Base-by-base conservation (phyloP, 2,888 invertebrate genomes). In the Sceliomorpha sp. region DNA sequence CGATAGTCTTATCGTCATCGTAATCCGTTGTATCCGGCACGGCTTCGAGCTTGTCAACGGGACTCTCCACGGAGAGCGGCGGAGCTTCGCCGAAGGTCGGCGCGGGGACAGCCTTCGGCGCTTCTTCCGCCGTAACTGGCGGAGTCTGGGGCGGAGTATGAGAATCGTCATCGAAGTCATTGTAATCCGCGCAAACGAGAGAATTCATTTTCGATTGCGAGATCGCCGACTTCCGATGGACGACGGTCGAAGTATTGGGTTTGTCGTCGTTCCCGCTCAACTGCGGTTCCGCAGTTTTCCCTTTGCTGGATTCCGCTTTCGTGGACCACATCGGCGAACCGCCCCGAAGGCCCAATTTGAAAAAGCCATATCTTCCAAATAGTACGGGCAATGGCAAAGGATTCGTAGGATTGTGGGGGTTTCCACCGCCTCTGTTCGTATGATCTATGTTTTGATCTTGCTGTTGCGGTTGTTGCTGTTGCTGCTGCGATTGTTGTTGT, bases 281-380 rank as follows among this genome's bases (percentile, higher is more conserved):
- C 83, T 89, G 74, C 74, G 90, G 75, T 83, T 88, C 82, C 0
- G 80, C 77, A 0, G 82, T 84, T 56, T 88, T 88, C 0, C 85
- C 83, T 51, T 88, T 88, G 55, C 86, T 87, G 4, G 83, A 89
- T 24, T 87, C 88, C 0, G 87, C 78, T 86, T 91, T 88, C 0
- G 86, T 89, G 1, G 89, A 88, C 93, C 93, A 93, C 89, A 92
- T 91, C 0, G 93, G 93, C 0, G 93, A 91, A 2, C 93, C 93
- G 13, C 94, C 94, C 66, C 91, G 87, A 1, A 94, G 78, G 8
- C 91, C 94, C 1, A 92, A 89, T 77, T 91, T 92, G 74, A 91
- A 89, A 83, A 92, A 93, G 0, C 90, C 90, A 79, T 89, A 91
- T 37, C 91, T 89, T 0, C 90, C 90, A 77, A 92, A 92, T 55